A percentile compares a stretch with the other conserved stretches of the same genome.
phyloP scores from a whole-genome alignment of 2,888 invertebrate species.

The Drosophila infuscata region DNA sequence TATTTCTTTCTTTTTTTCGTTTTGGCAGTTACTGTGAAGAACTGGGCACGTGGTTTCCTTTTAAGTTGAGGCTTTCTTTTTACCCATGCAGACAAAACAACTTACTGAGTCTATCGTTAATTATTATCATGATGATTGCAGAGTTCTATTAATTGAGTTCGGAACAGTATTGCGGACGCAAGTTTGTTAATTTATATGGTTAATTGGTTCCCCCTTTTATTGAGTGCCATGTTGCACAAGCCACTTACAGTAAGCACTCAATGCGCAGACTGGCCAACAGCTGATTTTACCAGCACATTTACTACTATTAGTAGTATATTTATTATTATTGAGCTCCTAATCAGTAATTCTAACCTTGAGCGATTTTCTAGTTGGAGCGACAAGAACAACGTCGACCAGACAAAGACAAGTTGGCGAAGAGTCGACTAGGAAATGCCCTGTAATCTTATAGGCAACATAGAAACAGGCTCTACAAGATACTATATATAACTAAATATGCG shows the following conservation, averaged over 20 bases:
- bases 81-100: not conserved
- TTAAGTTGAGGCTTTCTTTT: not conserved
- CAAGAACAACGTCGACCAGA: not conserved
- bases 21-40: constrained; percentile 1
- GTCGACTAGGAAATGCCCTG: not conserved
- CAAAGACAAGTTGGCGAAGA: not conserved
- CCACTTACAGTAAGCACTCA: not conserved
- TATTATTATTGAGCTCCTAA: constrained; percentile 25
- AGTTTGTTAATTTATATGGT: not conserved
- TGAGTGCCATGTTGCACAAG: not conserved
- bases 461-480: not conserved
- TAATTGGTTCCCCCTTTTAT: constrained; percentile 5
- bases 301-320: not conserved
- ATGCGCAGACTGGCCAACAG: not conserved
- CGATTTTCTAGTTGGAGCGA: constrained; percentile 1
- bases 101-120: not conserved
- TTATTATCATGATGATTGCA: not conserved
- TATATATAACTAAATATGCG: too few species aligned
- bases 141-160: not conserved
- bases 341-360: constrained; percentile 21
- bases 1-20: not conserved
- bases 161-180: not conserved
- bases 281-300: not conserved
- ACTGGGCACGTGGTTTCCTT: constrained; percentile 8
- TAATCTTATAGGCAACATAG: not conserved